These are phyloP conservation scores for Periparus ater DNA, from an alignment of 2,797 vertebrate genomes.

Conservation along the genomic window DNA sequence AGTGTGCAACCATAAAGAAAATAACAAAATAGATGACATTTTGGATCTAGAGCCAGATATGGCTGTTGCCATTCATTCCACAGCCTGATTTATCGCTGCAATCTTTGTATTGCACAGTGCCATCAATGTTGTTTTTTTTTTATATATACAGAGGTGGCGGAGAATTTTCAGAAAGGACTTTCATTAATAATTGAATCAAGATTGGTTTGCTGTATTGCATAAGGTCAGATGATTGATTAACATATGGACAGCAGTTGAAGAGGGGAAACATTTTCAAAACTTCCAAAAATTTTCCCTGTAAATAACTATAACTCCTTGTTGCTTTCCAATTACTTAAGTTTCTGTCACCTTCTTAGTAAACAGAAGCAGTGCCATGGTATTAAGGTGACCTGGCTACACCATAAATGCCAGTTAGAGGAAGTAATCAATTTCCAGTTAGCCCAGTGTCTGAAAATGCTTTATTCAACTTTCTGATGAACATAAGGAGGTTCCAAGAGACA, in stretches of 20 bases:
- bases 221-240: conserved; percentile 24
- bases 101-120: conserved; percentile 20
- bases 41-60: conserved; percentile 45
- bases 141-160: neutral
- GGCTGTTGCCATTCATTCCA: conserved; percentile 32
- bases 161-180: conserved; percentile 12
- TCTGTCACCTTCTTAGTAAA: neutral
- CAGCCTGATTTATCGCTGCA: neutral
- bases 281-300: neutral
- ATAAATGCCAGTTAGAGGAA: neutral
- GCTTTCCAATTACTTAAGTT: neutral
- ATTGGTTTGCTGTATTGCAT: neutral
- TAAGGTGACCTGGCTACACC: neutral
- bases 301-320: neutral
- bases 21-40: conserved; percentile 56
- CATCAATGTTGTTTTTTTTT: neutral
- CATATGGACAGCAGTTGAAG: neutral
- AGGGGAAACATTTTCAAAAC: neutral
- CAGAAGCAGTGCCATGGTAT: neutral
- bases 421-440: neutral
- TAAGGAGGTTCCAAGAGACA: neutral
- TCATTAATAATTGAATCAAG: conserved; percentile 29
- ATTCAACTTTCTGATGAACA: neutral
- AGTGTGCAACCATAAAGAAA: conserved; percentile 19
- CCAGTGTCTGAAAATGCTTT: neutral